phyloP scores from a whole-genome alignment of 2,888 invertebrate species.

The Pedicia rivosa region DNA sequence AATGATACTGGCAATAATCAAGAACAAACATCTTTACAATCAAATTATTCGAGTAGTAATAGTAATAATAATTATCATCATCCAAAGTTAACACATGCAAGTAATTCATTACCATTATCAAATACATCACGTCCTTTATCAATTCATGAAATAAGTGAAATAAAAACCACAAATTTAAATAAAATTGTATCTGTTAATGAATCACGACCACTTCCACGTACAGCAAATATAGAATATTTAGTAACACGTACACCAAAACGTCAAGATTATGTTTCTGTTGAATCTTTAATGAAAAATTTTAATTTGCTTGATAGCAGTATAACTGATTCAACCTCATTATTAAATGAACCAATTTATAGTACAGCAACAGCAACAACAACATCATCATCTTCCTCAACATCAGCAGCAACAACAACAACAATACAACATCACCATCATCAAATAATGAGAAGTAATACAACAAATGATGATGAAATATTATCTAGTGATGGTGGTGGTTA shows the following conservation, averaged over 20 bases:
- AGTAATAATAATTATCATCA: conserved; percentile 18
- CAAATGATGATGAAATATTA: conserved; percentile 7
- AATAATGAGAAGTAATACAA: conserved; percentile 4
- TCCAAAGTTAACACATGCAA: conserved; percentile 24
- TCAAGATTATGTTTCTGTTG: conserved; percentile 18
- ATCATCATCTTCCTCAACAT: conserved; percentile 6
- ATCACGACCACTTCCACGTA: conserved; percentile 28
- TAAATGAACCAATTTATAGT: conserved; percentile 23
- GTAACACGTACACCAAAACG: conserved; percentile 24
- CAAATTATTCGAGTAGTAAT: conserved; percentile 19
- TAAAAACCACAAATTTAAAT: conserved; percentile 12
- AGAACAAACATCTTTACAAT: conserved; percentile 24
- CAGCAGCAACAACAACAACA: conserved; percentile 11
- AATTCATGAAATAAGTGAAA: conserved; percentile 13
- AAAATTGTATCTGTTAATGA: conserved; percentile 20
- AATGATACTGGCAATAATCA: conserved; percentile 30
- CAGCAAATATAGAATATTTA: conserved; percentile 34
- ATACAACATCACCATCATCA: too few relatives aligned
- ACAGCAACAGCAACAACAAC: conserved; percentile 10
- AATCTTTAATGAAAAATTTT: conserved; percentile 11
- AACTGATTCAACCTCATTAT: conserved; percentile 33
- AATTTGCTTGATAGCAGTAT: conserved; percentile 11
- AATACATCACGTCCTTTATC: conserved; percentile 13
- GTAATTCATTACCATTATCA: conserved; percentile 25
- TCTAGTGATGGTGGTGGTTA: too few relatives aligned